These are phyloP conservation scores for Thera obeliscata DNA, from an alignment of 2,888 invertebrate species.

Conservation along the genomic window DNA sequence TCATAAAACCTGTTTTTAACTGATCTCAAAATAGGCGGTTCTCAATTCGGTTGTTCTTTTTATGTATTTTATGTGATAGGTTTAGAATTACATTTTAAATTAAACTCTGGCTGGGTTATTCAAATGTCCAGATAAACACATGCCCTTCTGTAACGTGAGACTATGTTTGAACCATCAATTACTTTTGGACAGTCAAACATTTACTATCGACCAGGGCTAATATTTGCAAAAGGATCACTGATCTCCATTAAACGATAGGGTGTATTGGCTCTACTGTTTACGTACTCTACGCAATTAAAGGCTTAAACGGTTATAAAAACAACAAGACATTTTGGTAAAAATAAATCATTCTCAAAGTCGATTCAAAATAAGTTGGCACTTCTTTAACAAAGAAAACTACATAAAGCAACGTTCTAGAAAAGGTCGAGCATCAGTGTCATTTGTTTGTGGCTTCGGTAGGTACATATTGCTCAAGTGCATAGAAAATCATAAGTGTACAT, in stretches of 20 bases:
- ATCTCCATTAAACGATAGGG: slow-evolving; percentile 3
- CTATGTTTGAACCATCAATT: slow-evolving; percentile 61
- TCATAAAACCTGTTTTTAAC: neutral
- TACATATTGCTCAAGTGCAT: slow-evolving; percentile 31
- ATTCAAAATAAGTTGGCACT: neutral
- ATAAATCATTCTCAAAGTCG: neutral
- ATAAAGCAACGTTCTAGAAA: neutral
- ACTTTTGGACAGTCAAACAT: slow-evolving; percentile 63
- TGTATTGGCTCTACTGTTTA: slow-evolving; percentile 39
- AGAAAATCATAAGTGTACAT: slow-evolving; percentile 39
- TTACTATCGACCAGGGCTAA: slow-evolving; percentile 49
- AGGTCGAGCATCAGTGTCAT: slow-evolving; percentile 16
- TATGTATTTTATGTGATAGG: neutral
- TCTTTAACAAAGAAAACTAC: neutral
- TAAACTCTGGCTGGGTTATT: neutral
- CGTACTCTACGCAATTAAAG: slow-evolving; percentile 15
- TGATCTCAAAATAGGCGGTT: too few species aligned
- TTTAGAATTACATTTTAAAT: slow-evolving; percentile 6
- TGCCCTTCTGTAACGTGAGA: slow-evolving; percentile 49
- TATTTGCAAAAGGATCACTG: slow-evolving; percentile 44
- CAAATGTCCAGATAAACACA: neutral
- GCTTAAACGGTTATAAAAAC: neutral
- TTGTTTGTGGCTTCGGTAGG: slow-evolving; percentile 11
- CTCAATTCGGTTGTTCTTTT: too few species aligned
- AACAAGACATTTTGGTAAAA: neutral